A percentile compares a stretch with the other conserved stretches of the same genome.
These are phyloP conservation scores for Pseudococcus longispinus DNA, from an alignment of 2,888 invertebrate genomes.

Conservation along the genomic window DNA sequence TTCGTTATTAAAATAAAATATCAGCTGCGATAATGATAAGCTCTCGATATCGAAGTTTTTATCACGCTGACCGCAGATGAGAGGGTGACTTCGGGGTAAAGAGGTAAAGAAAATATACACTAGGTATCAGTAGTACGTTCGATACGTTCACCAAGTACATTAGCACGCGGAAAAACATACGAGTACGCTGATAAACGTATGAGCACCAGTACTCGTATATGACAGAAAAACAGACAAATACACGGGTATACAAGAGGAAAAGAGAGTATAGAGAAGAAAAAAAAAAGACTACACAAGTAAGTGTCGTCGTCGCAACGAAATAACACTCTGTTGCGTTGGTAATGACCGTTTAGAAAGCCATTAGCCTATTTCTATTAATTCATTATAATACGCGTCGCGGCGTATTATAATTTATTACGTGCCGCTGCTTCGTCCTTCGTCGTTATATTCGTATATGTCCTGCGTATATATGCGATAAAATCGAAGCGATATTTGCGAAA, in stretches of 20 bases:
- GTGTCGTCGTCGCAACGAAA: constrained; percentile 19
- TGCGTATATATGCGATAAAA: background rate
- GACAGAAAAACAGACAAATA: background rate
- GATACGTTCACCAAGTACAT: background rate
- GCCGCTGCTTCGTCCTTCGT: background rate
- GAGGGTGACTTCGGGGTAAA: background rate
- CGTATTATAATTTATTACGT: constrained; percentile 9
- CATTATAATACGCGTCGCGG: constrained; percentile 25
- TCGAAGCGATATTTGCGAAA: background rate
- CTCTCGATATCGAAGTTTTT: background rate
- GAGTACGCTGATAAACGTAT: too few species aligned
- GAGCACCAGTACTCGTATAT: too few species aligned
- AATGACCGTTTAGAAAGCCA: constrained; percentile 34
- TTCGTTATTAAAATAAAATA: constrained; percentile 7
- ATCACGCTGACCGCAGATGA: background rate
- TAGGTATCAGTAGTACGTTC: background rate
- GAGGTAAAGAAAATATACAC: background rate
- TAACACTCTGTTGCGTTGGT: constrained; percentile 31
- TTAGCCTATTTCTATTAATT: constrained; percentile 32
- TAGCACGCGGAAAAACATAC: background rate
- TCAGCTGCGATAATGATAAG: background rate
- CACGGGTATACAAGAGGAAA: background rate
- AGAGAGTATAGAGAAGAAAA: background rate
- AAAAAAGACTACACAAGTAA: background rate
- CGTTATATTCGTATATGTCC: background rate